Percentiles rank a stretch among this genome's conserved stretches.
Conservation (phyloP, 23 tunicate species). For the Ciona savignyi region DNA sequence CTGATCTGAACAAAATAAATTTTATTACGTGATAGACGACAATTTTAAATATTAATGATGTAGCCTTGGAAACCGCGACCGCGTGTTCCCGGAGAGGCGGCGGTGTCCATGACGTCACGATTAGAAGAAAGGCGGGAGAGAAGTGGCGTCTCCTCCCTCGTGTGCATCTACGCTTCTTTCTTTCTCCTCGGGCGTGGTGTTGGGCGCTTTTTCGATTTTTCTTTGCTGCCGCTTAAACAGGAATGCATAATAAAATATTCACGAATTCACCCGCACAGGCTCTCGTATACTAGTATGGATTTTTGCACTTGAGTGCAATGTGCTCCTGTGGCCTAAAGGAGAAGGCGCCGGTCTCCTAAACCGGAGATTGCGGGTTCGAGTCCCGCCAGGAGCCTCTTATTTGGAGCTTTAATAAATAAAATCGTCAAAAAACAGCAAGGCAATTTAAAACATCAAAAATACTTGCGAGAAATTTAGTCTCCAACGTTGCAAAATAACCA, state of each 20-base stretch:
- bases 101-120: background rate
- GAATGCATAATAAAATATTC: background rate
- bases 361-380: conserved; percentile 97
- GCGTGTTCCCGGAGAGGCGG: too few species aligned
- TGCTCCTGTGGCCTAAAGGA: conserved; percentile 96
- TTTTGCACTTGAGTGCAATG: background rate
- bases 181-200: background rate
- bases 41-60: background rate
- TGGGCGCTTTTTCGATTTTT: background rate
- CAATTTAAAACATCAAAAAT: too few species aligned
- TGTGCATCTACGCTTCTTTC: background rate
- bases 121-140: background rate
- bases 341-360: conserved; percentile 97
- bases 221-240: background rate
- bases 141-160: background rate
- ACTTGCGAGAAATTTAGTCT: background rate
- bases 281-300: background rate
- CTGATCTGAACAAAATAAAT: too few species aligned
- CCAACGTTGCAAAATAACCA: background rate
- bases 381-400: conserved; percentile 82
- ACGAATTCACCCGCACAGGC: background rate
- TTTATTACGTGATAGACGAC: too few species aligned
- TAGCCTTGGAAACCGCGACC: background rate
- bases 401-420: background rate
- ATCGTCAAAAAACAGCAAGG: too few species aligned